These are phyloP conservation scores for Brevimyrus niger DNA, from an alignment of 2,113 vertebrate genomes.

Conservation along the genomic window DNA sequence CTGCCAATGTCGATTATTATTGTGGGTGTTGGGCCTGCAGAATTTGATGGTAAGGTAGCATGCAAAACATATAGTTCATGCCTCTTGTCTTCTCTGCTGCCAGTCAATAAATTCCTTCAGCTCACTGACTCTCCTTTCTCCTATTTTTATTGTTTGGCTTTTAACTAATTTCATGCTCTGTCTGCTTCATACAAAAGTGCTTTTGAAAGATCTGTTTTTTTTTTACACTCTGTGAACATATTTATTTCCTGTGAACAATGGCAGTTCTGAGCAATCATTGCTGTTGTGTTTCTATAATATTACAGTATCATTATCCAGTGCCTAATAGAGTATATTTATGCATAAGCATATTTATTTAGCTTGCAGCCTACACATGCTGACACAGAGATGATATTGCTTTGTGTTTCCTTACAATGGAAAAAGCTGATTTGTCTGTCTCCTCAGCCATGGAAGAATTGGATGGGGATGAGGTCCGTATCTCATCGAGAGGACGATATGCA, in stretches of 20 bases:
- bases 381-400: not conserved
- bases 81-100: slow-evolving; percentile 15
- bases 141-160: not conserved
- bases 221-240: not conserved
- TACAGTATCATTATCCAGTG: slow-evolving; percentile 1
- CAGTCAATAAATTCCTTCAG: not conserved
- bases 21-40: slow-evolving; percentile 75
- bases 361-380: not conserved
- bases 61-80: not conserved
- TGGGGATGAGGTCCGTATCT: slow-evolving; percentile 89
- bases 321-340: not conserved
- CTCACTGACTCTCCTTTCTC: not conserved
- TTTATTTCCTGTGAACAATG: not conserved
- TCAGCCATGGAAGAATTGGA: slow-evolving; percentile 95
- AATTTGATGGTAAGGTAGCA: slow-evolving; percentile 69
- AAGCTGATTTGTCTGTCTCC: slow-evolving; percentile 18
- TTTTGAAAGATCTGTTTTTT: not conserved
- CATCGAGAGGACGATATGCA: slow-evolving; percentile 87
- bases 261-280: not conserved
- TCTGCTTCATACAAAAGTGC: not conserved
- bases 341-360: not conserved
- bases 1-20: slow-evolving; percentile 80
- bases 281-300: not conserved
- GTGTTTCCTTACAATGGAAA: not conserved
- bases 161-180: not conserved